phyloP scores from a whole-genome alignment of 1,140 invertebrate genomes.

The Stenopsyche tienmushanensis region DNA sequence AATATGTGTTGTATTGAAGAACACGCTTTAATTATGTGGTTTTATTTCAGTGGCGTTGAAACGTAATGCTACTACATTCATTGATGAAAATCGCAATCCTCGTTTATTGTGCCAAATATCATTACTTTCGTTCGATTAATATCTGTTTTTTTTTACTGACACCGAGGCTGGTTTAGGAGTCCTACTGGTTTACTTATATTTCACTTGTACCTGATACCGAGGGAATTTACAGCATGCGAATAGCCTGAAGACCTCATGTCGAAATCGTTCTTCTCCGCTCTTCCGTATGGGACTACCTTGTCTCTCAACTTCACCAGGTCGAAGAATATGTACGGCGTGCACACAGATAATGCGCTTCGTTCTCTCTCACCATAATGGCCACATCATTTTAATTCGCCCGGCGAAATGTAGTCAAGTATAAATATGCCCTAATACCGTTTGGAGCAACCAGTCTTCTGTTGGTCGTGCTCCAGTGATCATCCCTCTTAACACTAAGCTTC shows the following conservation, averaged over 20 bases:
- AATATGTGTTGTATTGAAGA: too few relatives aligned
- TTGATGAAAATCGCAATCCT: too few relatives aligned
- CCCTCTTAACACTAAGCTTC: too few relatives aligned
- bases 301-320: slow-evolving; percentile 1
- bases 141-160: too few relatives aligned
- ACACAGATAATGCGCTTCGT: not conserved
- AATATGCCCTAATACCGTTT: slow-evolving; percentile 25
- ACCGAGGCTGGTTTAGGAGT: not conserved
- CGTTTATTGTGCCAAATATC: too few relatives aligned
- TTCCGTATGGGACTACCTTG: not conserved
- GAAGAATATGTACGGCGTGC: not conserved
- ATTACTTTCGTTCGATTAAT: too few relatives aligned
- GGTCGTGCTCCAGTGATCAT: slow-evolving; percentile 32
- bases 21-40: too few relatives aligned
- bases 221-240: not conserved
- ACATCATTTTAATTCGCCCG: slow-evolving; percentile 26
- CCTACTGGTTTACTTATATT: not conserved
- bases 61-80: too few relatives aligned
- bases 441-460: slow-evolving; percentile 25
- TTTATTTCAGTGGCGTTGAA: too few relatives aligned
- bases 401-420: slow-evolving; percentile 34
- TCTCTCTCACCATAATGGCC: slow-evolving; percentile 17
- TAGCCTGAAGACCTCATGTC: slow-evolving; percentile 5
- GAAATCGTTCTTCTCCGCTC: not conserved
- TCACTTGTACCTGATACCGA: not conserved